Evolutionary conservation across 2,888 invertebrate genomes (phyloP), one percentile per base, ranked within the genome.

Genomic region (Dryadula phaetusa): DNA sequence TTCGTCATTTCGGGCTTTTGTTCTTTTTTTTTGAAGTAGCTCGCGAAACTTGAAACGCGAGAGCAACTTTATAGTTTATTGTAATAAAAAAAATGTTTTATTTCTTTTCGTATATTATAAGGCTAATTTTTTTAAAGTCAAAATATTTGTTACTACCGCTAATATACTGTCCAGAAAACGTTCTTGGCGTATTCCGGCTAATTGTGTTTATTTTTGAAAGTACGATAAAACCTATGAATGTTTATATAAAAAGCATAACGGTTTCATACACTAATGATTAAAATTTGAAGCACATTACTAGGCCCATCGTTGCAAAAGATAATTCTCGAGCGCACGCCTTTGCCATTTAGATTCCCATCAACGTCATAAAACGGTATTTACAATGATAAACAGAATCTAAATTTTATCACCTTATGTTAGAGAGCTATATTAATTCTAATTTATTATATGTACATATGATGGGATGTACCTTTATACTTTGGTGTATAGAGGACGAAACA

Each of bases 331-430:
- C 66, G 71, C 75, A 75, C 75, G 75, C 71, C 67, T 74, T 62
- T 56, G 58, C 67, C 72, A 75, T 75, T 72, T 66, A 75, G 75
- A 75, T 75, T 46, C 22, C 22, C 52, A 75, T 75, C 75, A 47
- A 62, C 54, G 66, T 67, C 62, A 67, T 68, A 70, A 71, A 67
- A 61, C 65, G 67, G 65, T 69, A 72, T 70, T 66, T 62, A 61
- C 25, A 32, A 49, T 64, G 67, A 67, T 69, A 64, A 69, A 72
- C 70, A 64, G 60, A 63, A 64, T 53, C 22, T 54, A 66, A 54
- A 64, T 64, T 60, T 54, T 54, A 69, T 60, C 58, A 66, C 34
- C 49, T 66, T 60, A 64, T 40, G 49, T 61, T 20, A 49, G 42
- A 64, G 22, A n/a, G n/a, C 7, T 37, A 10, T 22, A 40, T 40